A percentile compares a stretch with the other conserved stretches of the same genome.
Conservation (phyloP, 2,888 invertebrate genomes). For the Ectemnius cavifrons region DNA sequence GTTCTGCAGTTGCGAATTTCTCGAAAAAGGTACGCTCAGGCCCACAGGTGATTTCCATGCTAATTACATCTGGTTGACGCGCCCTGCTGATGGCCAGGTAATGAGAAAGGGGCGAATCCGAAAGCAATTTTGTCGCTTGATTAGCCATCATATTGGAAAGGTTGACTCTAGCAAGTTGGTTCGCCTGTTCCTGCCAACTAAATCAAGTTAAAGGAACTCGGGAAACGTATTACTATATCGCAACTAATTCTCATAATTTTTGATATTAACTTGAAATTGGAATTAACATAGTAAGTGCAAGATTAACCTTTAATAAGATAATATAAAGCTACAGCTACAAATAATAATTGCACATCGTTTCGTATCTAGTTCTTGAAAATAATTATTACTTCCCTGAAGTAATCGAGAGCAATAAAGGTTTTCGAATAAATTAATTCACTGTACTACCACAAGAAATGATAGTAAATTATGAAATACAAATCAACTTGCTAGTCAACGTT, state of each 20-base stretch:
- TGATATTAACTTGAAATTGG: no score
- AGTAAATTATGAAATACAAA: not conserved
- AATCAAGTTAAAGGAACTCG: no score
- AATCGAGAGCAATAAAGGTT: not conserved
- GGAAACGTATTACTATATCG: no score
- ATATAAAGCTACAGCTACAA: no score
- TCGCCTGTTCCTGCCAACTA: no score
- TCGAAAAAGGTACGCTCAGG: not conserved
- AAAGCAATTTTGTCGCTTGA: constrained; percentile 3
- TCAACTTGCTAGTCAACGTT: not conserved
- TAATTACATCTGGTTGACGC: not conserved
- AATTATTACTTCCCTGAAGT: not conserved
- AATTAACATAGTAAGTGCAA: no score
- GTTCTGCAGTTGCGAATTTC: not conserved
- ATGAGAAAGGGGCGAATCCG: constrained; percentile 6
- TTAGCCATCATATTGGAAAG: constrained; percentile 4
- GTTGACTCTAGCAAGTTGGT: not conserved
- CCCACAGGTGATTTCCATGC: constrained; percentile 1
- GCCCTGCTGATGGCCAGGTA: not conserved
- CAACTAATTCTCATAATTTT: no score
- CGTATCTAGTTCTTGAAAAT: no score
- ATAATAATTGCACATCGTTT: no score
- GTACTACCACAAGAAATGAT: not conserved
- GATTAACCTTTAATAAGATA: no score
- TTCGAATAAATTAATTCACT: not conserved